Evolutionary conservation across 2,113 vertebrate genomes (phyloP).

Genomic region (Octodon degus): DNA sequence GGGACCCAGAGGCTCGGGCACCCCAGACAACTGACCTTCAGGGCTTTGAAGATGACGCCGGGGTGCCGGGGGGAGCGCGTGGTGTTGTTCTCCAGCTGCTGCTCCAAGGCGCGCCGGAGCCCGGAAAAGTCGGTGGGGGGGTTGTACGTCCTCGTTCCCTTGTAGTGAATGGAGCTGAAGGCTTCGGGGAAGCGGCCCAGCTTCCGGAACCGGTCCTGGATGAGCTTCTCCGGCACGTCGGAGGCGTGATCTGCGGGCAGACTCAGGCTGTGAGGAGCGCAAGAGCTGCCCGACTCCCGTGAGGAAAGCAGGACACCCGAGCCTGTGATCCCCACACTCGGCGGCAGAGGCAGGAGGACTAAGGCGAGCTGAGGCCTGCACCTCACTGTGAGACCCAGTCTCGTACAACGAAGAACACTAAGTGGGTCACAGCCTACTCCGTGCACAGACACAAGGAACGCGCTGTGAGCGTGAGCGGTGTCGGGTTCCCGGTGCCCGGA

Average conservation of each 20-base stretch:
- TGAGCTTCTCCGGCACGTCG: conserved; percentile 95
- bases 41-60: conserved; percentile 95
- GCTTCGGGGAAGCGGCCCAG: conserved; percentile 96
- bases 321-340: neutral
- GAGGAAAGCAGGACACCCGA: neutral
- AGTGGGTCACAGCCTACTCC: neutral
- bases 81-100: conserved; percentile 97
- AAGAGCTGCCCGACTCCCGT: neutral
- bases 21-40: conserved; percentile 89
- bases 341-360: neutral
- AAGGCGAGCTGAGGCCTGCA: neutral
- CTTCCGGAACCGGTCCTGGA: conserved; percentile 98
- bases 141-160: conserved; percentile 97
- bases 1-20: neutral
- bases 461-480: neutral
- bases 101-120: conserved; percentile 93
- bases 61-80: conserved; percentile 96
- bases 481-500: neutral
- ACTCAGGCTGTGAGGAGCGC: conserved; percentile 1
- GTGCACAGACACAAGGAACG: neutral
- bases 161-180: conserved; percentile 99
- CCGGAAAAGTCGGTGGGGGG: conserved; percentile 98
- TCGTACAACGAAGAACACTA: neutral
- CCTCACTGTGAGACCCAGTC: neutral
- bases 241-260: conserved; percentile 90